Evolutionary conservation across 1,140 invertebrate species (phyloP).

Genomic region (Proctacanthus coquilletti): DNA sequence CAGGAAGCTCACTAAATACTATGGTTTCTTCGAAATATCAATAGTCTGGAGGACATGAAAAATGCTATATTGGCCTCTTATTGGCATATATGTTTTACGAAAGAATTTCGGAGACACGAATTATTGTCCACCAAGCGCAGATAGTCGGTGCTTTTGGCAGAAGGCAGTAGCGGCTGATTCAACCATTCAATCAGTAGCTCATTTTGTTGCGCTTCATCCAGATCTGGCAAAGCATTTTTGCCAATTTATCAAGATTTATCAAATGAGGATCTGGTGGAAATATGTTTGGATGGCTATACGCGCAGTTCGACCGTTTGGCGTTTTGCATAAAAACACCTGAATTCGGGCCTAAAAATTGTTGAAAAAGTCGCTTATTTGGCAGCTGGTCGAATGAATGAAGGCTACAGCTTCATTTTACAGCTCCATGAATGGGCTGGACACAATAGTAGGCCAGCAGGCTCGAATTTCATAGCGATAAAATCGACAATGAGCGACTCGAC

Average conservation of each 20-base stretch:
- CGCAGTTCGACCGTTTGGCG: constrained; percentile 1
- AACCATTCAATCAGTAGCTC: not conserved
- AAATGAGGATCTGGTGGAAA: not conserved
- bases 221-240: not conserved
- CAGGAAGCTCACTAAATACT: constrained; percentile 12
- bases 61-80: constrained; percentile 15
- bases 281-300: not conserved
- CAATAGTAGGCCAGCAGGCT: no score
- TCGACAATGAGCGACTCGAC: no score
- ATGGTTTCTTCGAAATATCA: constrained; percentile 15
- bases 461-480: no score
- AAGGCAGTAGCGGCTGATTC: constrained; percentile 4
- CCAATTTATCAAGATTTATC: constrained; percentile 2
- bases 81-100: constrained; percentile 12
- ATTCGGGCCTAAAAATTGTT: no score
- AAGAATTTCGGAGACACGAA: constrained; percentile 14
- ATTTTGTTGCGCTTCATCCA: not conserved
- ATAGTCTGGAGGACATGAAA: constrained; percentile 13
- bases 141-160: constrained; percentile 11
- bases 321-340: not conserved
- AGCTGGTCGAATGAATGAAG: no score
- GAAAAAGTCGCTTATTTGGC: no score
- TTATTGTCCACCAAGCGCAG: constrained; percentile 9
- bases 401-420: no score
- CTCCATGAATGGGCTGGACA: no score